Base-by-base conservation (phyloP, 2,888 invertebrate species). In the Drosophila silvestris region DNA sequence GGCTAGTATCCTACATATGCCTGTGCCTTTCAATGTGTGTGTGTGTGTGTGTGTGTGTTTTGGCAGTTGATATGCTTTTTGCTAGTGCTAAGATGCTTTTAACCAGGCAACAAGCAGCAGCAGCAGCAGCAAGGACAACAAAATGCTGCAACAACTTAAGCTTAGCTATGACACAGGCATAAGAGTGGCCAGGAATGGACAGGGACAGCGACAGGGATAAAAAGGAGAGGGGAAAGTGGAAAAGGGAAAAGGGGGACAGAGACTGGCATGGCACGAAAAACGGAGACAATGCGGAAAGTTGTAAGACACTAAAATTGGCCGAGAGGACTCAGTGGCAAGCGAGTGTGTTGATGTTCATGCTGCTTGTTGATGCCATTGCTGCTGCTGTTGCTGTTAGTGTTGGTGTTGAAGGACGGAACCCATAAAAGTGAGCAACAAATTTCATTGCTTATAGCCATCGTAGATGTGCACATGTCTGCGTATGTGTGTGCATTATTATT, bases 381-480 rank as follows among this genome's bases (percentile, higher is more conserved):
- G 56, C 39, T 41, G 51, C 41, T 19, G 56, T 28, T 19, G 57
- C 68, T 51, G 53, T 35, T 65, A 32, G 39, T 60, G 59, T 70
- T 77, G 67, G 65, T 66, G 71, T 64, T 79, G 79, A 70, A 73
- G 74, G 76, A 77, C 81, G 79, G 77, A 82, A 84, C 78, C 85
- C 88, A 88, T 86, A 88, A 86, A 86, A 86, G 83, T 82, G 82
- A 86, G 86, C 82, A 83, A 86, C 86, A 86, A 86, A 88, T 85
- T 86, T 82, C 85, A 88, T 83, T 88, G 81, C 82, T 86, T 86
- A 86, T 81, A 70, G 59, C 66, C 74, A 69, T 51, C 68, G 33
- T 59, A 52, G 41, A 41, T 68, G 33, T 54, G 33, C 10, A 4
- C 54, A 51, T 30, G 28, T 33, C 19, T 22, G 2, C 37, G 12